Base-by-base conservation (phyloP, 2,113 vertebrate species). In the Accipiter cooperii region DNA sequence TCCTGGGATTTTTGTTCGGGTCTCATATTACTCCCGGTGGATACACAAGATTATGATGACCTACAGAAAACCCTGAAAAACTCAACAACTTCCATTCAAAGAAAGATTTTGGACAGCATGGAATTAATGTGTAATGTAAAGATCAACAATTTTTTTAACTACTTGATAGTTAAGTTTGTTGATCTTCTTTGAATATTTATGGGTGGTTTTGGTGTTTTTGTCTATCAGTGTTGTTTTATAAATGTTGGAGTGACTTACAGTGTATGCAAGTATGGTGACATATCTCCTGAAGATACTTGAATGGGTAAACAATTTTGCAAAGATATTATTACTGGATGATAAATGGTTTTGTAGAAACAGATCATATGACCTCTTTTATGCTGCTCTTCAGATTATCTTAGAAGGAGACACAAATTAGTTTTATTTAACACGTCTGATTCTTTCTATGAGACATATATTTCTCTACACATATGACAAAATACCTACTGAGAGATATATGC, bases 1-100 rank as follows among this genome's bases (percentile, higher is more conserved):
- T 52, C 99, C 99, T 12, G 99, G 98, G 40, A 98, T 99, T 95
- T 99, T 99, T 96, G 98, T 99, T 88, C 98, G 99, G 29, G 99
- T 99, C 74, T 99, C 99, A 8, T 99, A 98, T 96, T 99, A 99
- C 94, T 98, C 99, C 15, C 98, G 98, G 85, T 99, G 99, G 99
- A 99, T 99, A 98, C 98, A 99, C 97, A 99, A 99, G 97, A 99
- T 99, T 82, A 97, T 98, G 94, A 96, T 98, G 95, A 98, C 98
- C 1, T 98, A 98, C 84, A 98, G 97, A 82, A 93, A 95, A 97
- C 40, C 94, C 57, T 86, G 74, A 96, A 93, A 92, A 92, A 81
- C n/a, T 91, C 19, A 74, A 49, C 54, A 85, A 63, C 28, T 96
- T 64, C 71, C 29, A 82, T 3, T 95, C 36, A 61, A 70, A 70